Base-by-base conservation (phyloP, 2,888 invertebrate species). In the Caenorhabditis japonica region DNA sequence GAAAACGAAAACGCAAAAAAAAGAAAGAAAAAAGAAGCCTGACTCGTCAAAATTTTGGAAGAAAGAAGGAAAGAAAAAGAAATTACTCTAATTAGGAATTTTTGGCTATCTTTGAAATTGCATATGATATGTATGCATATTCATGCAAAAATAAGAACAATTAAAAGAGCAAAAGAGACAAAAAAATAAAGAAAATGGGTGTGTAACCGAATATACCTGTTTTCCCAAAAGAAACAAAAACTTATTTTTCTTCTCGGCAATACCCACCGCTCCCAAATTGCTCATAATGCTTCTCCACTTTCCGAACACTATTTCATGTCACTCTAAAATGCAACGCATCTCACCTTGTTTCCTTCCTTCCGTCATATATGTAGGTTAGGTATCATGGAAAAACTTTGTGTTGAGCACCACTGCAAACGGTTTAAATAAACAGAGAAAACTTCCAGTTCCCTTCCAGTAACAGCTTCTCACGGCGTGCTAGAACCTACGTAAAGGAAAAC, bases 271-370 rank as follows among this genome's bases (percentile, higher is more conserved):
- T 15, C 46, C 25, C 13, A 19, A 53, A 55, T 43, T 38, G 23
- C 36, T 47, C 25, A 38, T 53, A 39, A 46, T 60, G 25, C 60
- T 21, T 58, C 51, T 53, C n/a, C 15, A 12, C 13, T 38, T 56
- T 66, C 52, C n/a, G 30, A 30, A 10, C 30, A 10, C 30, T 30
- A 5, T 30, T 10, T 30, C 30, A 12, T 8, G 17, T 55, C 53
- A 60, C 46, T 69, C 38, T 41, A 34, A 69, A 69, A 69, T 69
- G 69, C 69, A 69, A 69, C 69, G 36, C 56, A 46, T 69, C 53
- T 69, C 69, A 60, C 55, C 69, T 69, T 60, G 56, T 58, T 58
- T 64, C 62, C 62, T 52, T 44, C 44, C 34, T 51, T 43, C 52
- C 34, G 44, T 52, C 52, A 62, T 53, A 53, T 36, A 21, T 46